A percentile compares a stretch with the other conserved stretches of the same genome.
Conservation (phyloP, 2,113 vertebrate genomes). For the Antennarius striatus region DNA sequence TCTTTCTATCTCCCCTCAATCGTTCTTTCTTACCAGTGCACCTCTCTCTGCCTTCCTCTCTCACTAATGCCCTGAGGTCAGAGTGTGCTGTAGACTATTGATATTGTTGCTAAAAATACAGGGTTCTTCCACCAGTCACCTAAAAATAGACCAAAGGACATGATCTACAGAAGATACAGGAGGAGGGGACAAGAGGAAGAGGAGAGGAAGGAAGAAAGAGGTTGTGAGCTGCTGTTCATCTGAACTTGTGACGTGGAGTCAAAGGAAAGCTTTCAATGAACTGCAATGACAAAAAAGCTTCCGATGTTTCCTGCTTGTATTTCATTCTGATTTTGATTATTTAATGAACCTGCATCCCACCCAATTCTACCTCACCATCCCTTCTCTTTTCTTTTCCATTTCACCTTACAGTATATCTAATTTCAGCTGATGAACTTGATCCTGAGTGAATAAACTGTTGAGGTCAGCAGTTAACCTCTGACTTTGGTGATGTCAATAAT, state of each 20-base stretch:
- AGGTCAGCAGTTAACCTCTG: too few relatives aligned
- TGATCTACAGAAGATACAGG: conserved; percentile 63
- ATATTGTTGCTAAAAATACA: conserved; percentile 81
- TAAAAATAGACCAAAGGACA: conserved; percentile 75
- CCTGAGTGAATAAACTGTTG: too few relatives aligned
- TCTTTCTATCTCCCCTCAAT: conserved; percentile 22
- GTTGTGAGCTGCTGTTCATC: conserved; percentile 9
- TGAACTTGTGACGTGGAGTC: background rate
- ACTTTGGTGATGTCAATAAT: too few relatives aligned
- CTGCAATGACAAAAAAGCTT: background rate
- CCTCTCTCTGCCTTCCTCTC: conserved; percentile 3
- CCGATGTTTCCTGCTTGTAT: too few relatives aligned
- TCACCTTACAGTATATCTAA: too few relatives aligned
- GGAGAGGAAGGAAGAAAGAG: conserved; percentile 22
- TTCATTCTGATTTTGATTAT: too few relatives aligned
- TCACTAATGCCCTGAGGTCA: conserved; percentile 70
- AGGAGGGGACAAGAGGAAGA: conserved; percentile 41
- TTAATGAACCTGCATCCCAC: too few relatives aligned
- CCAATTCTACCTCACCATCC: too few relatives aligned
- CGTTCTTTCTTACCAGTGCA: conserved; percentile 22
- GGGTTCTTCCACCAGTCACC: conserved; percentile 67
- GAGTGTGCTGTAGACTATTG: conserved; percentile 76
- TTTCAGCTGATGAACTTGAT: too few relatives aligned
- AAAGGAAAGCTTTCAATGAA: background rate
- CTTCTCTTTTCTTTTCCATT: too few relatives aligned